Base-by-base conservation (phyloP, 2,888 invertebrate species). In the Meloe dianella region DNA sequence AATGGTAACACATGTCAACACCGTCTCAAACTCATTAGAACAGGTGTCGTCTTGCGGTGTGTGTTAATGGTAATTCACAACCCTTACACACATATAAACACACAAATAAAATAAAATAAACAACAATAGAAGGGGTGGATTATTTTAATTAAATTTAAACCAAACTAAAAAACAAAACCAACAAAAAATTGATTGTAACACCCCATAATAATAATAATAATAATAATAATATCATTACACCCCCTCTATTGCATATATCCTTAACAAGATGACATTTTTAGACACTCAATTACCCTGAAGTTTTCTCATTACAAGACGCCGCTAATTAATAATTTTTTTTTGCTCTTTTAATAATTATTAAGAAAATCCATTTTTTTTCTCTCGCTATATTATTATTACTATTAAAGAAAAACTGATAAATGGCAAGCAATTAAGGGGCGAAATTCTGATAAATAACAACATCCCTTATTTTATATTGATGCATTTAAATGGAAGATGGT, bases 391-490 rank as follows among this genome's bases (percentile, higher is more conserved):
- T 38, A 12, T 17, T 47, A 47, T 20, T 20, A 35, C 14, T 35
- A 35, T 47, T 20, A 3, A 24, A 12, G 12, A 64, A 76, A 78
- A 78, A 78, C 78, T 78, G 78, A 79, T 79, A 78, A 79, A 79
- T 75, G 75, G 69, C 14, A n/a, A 47, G 74, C 76, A 78, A 78
- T 78, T 78, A 78, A 76, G 77, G 72, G 71, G 68, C 2, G 74
- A 75, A 75, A 75, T 72, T 66, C 62, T 47, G 24, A 20, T 32
- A 41, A 17, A 51, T 61, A 61, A 64, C 59, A 57, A 64, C 63
- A 67, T 56, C 71, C 69, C 74, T 66, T 71, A 71, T 76, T 70
- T 73, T 61, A 72, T 72, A 79, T 79, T 77, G 79, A 78, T 78
- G 78, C 79, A 77, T 47, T 47, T 47, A 41, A 41, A n/a, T n/a